A percentile compares a stretch with the other conserved stretches of the same genome.
Evolutionary conservation across 2,888 invertebrate genomes (phyloP).

Genomic region (Proisotoma minuta): DNA sequence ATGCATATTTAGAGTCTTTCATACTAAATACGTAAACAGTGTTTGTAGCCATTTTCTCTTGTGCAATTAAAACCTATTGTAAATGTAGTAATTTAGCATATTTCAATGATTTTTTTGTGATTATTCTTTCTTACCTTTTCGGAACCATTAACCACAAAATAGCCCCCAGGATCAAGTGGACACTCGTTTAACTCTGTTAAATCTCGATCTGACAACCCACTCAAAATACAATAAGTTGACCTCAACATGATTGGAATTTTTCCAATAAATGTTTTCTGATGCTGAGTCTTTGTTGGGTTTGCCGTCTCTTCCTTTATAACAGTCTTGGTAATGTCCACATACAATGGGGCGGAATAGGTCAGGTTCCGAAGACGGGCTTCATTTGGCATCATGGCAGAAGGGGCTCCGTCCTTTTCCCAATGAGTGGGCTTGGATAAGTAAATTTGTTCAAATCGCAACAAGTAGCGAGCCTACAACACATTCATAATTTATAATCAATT

Average conservation of each 20-base stretch:
- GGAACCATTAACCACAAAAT: constrained; percentile 99
- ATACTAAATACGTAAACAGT: constrained; percentile 99
- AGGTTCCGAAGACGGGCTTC: constrained; percentile 95
- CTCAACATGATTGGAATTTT: constrained; percentile 99
- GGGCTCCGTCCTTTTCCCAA: constrained; percentile 99
- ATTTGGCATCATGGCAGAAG: constrained; percentile 99
- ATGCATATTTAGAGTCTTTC: constrained; percentile 99
- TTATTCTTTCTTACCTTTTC: constrained; percentile 65
- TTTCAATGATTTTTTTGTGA: background rate
- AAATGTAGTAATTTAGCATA: constrained; percentile 10
- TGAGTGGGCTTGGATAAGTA: constrained; percentile 99
- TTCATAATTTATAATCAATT: background rate
- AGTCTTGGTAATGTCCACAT: constrained; percentile 98
- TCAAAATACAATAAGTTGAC: constrained; percentile 93
- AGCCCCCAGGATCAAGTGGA: constrained; percentile 97
- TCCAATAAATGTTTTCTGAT: constrained; percentile 66
- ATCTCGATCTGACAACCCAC: constrained; percentile 95
- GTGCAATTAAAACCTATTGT: constrained; percentile 79
- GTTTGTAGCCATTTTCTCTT: constrained; percentile 99
- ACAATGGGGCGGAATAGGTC: constrained; percentile 96
- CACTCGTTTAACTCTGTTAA: constrained; percentile 98
- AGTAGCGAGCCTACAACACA: constrained; percentile 67
- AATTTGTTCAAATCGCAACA: constrained; percentile 97
- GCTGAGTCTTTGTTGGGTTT: constrained; percentile 57
- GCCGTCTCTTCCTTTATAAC: constrained; percentile 86